Evolutionary conservation across 2,797 vertebrate species (phyloP).

Genomic region (Gymnoscopelus braueri): DNA sequence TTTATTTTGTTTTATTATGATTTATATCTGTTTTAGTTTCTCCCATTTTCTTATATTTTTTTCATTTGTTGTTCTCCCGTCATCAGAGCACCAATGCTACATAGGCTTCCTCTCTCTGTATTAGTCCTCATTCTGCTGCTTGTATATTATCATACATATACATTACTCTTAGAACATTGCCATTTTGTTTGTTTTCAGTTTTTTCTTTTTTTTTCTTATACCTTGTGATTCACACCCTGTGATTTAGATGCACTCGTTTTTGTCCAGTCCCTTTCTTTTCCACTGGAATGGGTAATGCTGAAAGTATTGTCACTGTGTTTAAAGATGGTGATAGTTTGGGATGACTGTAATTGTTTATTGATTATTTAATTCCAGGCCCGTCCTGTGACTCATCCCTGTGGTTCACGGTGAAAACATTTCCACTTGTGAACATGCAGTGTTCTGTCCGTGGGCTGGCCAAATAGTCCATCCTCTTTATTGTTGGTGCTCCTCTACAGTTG

Average conservation of each 20-base stretch:
- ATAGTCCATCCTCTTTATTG: constrained; percentile 41
- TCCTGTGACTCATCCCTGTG: constrained; percentile 68
- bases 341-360: constrained; percentile 72
- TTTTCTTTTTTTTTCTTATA: constrained; percentile 81
- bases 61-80: constrained; percentile 73
- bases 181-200: constrained; percentile 97
- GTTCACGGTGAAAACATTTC: constrained; percentile 22
- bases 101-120: constrained; percentile 92
- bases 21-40: constrained; percentile 89
- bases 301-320: constrained; percentile 84
- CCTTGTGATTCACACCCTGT: constrained; percentile 68
- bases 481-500: constrained; percentile 45
- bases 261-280: constrained; percentile 84
- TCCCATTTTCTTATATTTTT: constrained; percentile 77
- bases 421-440: constrained; percentile 68
- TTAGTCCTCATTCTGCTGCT: constrained; percentile 99
- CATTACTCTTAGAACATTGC: constrained; percentile 84
- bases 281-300: constrained; percentile 95
- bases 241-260: constrained; percentile 75
- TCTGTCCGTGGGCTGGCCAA: constrained; percentile 44
- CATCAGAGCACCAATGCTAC: constrained; percentile 86
- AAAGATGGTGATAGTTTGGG: constrained; percentile 79
- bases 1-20: constrained; percentile 84
- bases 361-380: constrained; percentile 66
- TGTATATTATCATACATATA: constrained; percentile 94